Base-by-base conservation (phyloP, 2,888 invertebrate genomes). In the Himalopsyche anomala region DNA sequence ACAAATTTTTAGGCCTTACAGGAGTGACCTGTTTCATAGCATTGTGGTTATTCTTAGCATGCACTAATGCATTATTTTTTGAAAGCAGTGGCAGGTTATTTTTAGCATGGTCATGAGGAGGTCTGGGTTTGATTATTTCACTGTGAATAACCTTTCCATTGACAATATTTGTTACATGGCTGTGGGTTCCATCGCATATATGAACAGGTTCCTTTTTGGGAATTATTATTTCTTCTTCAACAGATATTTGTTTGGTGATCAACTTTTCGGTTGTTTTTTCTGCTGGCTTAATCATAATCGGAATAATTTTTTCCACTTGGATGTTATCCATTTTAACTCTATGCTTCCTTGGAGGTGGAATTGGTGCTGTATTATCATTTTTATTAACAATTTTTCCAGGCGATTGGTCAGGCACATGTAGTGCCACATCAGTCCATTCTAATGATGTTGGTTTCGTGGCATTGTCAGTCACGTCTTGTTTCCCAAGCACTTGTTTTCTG, bases 361-460 rank as follows among this genome's bases (percentile, higher is more conserved):
- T 91, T 36, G 91, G 91, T 5, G 90, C 90, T 45, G 86, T 90
- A 9, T 54, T 17, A 38, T 56, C 81, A 45, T 86, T 40, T 28
- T 82, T 82, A 12, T 81, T 79, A 36, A 79, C 90, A 87, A 91
- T 91, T 80, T 90, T 90, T 36, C 90, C 88, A 83, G 90, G 90
- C 55, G 90, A 89, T 17, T 89, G 88, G 90, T 91, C 91, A 28
- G 93, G 92, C 83, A 93, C 93, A 90, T 93, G 93, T 85, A 94
- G 91, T 88, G 92, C 91, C 84, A 92, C 93, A 89, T 93, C 93
- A 56, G 93, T 93, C 94, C 94, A 94, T 89, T 94, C 94, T 45
- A 51, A 54, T 83, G 51, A 17, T 2, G 38, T 19, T 1, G 83
- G 83, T 69, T 4, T 91, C 90, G 40, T 62, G 40, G 19, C 28